Evolutionary conservation across 2,113 vertebrate species (phyloP).

Genomic region (Pelecanus crispus): DNA sequence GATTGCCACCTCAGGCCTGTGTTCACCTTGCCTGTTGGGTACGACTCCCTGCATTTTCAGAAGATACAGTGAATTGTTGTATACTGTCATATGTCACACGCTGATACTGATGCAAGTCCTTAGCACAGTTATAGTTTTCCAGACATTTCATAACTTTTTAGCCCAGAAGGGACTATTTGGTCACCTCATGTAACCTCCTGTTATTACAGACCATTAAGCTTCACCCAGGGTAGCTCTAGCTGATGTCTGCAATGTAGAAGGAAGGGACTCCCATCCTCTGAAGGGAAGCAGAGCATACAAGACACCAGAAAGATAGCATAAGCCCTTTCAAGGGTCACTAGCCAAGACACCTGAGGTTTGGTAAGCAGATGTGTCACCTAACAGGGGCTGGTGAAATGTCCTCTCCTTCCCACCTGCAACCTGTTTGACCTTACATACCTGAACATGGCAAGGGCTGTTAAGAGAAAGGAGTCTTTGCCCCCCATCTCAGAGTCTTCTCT

Average conservation of each 20-base stretch:
- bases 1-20: background rate
- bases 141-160: background rate
- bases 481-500: background rate
- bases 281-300: background rate
- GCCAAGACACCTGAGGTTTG: background rate
- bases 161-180: background rate
- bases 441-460: background rate
- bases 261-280: background rate
- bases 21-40: background rate
- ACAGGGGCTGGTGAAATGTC: background rate
- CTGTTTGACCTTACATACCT: background rate
- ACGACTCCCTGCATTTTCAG: background rate
- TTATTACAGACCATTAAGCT: background rate
- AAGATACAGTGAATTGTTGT: background rate
- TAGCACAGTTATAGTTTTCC: background rate
- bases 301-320: background rate
- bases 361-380: background rate
- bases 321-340: background rate
- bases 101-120: background rate
- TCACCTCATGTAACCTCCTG: background rate
- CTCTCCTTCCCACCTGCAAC: background rate
- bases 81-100: background rate
- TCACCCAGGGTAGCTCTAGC: background rate
- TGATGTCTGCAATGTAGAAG: background rate
- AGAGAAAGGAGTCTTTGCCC: background rate